Conservation (phyloP, 2,888 invertebrate genomes). For the Cryptosula pallasiana region DNA sequence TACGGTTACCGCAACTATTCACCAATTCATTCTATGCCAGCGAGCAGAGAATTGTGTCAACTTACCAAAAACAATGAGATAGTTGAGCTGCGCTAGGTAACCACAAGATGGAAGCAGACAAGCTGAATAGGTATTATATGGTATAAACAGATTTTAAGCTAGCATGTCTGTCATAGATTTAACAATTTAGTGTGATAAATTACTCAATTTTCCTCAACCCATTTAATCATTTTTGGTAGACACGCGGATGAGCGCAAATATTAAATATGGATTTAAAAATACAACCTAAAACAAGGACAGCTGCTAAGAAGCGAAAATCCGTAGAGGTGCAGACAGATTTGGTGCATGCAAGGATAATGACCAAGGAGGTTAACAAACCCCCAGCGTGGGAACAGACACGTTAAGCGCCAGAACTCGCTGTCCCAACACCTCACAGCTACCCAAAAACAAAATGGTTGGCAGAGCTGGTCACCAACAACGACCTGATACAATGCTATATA, state of each 20-base stretch:
- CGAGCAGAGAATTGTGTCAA: background rate
- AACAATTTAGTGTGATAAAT: constrained; percentile 6
- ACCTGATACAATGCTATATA: too few relatives aligned
- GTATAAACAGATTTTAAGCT: constrained; percentile 4
- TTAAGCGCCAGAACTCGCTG: background rate
- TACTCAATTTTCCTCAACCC: constrained; percentile 1
- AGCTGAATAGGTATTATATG: background rate
- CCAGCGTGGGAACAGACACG: background rate
- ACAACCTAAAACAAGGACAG: background rate
- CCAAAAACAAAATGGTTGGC: too few relatives aligned
- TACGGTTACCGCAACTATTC: background rate
- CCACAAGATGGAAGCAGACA: background rate
- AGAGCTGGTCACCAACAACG: too few relatives aligned
- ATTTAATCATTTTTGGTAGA: constrained; percentile 16
- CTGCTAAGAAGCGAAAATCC: background rate
- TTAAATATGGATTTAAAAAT: background rate
- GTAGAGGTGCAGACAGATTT: background rate
- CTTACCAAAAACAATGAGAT: constrained; percentile 13
- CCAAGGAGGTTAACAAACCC: background rate
- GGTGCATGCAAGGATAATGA: background rate
- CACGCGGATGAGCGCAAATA: background rate
- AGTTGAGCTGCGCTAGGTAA: background rate
- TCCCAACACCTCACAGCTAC: too few relatives aligned
- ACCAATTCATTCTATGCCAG: background rate
- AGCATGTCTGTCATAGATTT: background rate